Base-by-base conservation (phyloP, 2,888 invertebrate species). In the Pheosia gnoma region DNA sequence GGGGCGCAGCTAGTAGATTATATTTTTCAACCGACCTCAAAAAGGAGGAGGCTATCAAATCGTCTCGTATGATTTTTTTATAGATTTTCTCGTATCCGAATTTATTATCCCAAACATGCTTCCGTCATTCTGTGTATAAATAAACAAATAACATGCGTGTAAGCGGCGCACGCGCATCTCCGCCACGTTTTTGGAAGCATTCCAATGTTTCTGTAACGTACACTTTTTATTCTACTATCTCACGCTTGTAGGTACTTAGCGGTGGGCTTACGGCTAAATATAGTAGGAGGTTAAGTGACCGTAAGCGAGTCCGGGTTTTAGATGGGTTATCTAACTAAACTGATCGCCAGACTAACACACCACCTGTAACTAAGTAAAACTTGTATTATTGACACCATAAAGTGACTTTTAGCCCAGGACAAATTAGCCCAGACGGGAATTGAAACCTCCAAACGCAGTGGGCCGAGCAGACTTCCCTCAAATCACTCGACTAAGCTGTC, bases 121-220 rank as follows among this genome's bases (percentile, higher is more conserved):
- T 74, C 74, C 75, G 70, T 61, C 62, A 68, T 57, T 25, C 57
- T 52, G 63, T 63, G 13, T 56, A 60, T 51, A 71, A 61, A 66
- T 63, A 74, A 63, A 73, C 65, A 70, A 67, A 74, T 25, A 49
- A 58, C 53, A 55, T 43, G 63, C 60, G 51, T 57, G 58, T 51
- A 60, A 9, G 10, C 25, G 4, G 36, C 37, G 37, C n/a, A 53
- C 53, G 53, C 53, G 10, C 8, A 59, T 13, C 25, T 5, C n/a
- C 39, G 36, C 59, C 72, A 74, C 70, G 71, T 74, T 74, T 72
- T 68, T 74, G 74, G 75, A 72, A 7, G n/a, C n/a, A 47, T 8
- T 72, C 74, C 74, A 74, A 72, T 65, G 57, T 63, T 60, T 43
- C 37, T 53, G n/a, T 11, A 37, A 37, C 53, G 37, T 8, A 25